Evolutionary conservation across 2,888 invertebrate genomes (phyloP), one percentile per base, ranked within the genome.

Genomic region (Drosophila mulleri): DNA sequence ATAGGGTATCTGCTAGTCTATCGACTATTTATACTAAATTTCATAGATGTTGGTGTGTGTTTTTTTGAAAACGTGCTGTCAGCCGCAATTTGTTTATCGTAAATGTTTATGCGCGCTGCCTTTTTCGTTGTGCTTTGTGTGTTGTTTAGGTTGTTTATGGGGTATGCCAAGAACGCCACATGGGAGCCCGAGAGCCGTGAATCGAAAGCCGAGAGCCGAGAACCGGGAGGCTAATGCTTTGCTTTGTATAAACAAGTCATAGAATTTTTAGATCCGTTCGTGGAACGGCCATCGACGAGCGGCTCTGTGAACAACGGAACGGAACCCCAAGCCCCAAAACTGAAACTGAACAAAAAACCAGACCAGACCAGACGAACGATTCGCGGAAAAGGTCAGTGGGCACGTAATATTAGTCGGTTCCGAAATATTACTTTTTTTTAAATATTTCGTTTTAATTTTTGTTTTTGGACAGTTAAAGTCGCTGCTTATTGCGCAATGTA

Each of bases 21-120:
- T 14, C 1, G n/a, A 18, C 14, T 32, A 16, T 11, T 3, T 5
- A n/a, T 32, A 35, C 6, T 6, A 12, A 11, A 48, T 59, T 48
- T 52, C 12, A 20, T 58, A 39, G 26, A 23, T 37, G 18, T n/a
- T 60, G 54, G 20, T 59, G 37, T 60, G 41, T 8, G 39, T 58
- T 32, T 32, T 58, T 50, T 76, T 41, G 7, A 42, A 54, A 63
- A 78, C 70, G 72, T 71, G 63, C 69, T 72, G 67, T n/a, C 54
- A 32, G 74, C 60, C 80, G 62, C 77, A 77, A 76, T 72, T 83
- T 83, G 89, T 88, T 86, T 88, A 83, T 88, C 80, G 86, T 88
- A 68, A 82, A 82, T 80, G 70, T 83, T 77, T 75, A 70, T 71
- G 83, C 35, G 48, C 42, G 71, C 26, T 52, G 78, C 56, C 39